phyloP scores from a whole-genome alignment of 2,888 invertebrate species.

The Auanema sp. region DNA sequence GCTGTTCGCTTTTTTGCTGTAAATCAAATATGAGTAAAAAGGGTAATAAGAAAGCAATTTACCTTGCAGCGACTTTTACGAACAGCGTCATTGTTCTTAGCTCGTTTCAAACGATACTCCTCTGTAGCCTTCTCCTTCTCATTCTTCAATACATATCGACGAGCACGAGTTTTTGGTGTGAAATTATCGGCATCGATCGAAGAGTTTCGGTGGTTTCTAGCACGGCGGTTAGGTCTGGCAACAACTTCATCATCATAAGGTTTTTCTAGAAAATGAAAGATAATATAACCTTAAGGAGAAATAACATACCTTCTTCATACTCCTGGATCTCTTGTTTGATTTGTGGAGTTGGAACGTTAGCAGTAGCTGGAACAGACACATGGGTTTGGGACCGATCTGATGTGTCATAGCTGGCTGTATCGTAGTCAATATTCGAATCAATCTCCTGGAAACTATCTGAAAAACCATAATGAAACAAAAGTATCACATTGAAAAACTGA shows the following conservation, averaged over 20 bases:
- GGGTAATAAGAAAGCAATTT: slow-evolving; percentile 6
- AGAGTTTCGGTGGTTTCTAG: not conserved
- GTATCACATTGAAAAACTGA: too few relatives aligned
- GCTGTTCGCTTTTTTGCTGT: slow-evolving; percentile 28
- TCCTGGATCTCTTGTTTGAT: not conserved
- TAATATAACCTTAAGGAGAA: not conserved
- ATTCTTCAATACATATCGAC: slow-evolving; percentile 33
- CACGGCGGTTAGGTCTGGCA: slow-evolving; percentile 6
- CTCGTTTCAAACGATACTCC: slow-evolving; percentile 38
- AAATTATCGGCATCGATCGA: slow-evolving; percentile 18
- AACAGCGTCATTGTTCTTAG: slow-evolving; percentile 46
- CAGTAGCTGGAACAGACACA: too few relatives aligned
- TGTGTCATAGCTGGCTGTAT: too few relatives aligned
- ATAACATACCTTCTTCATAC: slow-evolving; percentile 6
- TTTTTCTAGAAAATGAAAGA: slow-evolving; percentile 7
- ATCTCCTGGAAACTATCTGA: too few relatives aligned
- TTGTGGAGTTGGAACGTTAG: too few relatives aligned
- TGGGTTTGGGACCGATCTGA: too few relatives aligned
- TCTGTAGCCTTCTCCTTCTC: slow-evolving; percentile 36
- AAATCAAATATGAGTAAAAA: slow-evolving; percentile 5
- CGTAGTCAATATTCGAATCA: too few relatives aligned
- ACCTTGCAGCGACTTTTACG: slow-evolving; percentile 40
- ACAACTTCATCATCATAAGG: slow-evolving; percentile 15
- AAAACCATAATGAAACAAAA: too few relatives aligned
- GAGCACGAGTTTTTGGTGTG: slow-evolving; percentile 29